phyloP scores from a whole-genome alignment of 2,113 vertebrate genomes.

The Speoplatyrhinus poulsoni region DNA sequence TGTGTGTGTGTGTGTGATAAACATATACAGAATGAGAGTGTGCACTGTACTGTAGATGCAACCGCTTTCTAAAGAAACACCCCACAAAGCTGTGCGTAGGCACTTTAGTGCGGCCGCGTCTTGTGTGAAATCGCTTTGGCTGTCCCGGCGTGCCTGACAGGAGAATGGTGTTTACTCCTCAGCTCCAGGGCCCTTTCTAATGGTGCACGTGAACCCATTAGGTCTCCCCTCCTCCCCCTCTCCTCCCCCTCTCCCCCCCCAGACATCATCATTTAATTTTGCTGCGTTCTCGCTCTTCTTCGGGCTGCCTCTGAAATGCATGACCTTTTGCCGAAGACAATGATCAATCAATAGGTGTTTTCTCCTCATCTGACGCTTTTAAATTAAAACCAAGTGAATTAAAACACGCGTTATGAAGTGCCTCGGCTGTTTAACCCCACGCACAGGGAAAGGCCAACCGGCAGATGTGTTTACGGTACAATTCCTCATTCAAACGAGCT shows the following conservation, averaged over 20 bases:
- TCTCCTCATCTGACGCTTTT: constrained; percentile 58
- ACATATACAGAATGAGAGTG: too few relatives aligned
- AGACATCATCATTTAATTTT: constrained; percentile 55
- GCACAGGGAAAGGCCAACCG: constrained; percentile 37
- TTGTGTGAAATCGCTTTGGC: too few relatives aligned
- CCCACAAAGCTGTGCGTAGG: too few relatives aligned
- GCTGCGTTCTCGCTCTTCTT: too few relatives aligned
- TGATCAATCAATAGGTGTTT: constrained; percentile 74
- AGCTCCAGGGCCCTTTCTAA: constrained; percentile 44
- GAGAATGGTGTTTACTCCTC: constrained; percentile 43
- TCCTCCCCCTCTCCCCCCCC: constrained; percentile 14
- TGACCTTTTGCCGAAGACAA: constrained; percentile 75
- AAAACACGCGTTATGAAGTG: constrained; percentile 57
- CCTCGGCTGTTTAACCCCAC: constrained; percentile 25
- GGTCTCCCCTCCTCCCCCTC: constrained; percentile 25
- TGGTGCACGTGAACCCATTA: constrained; percentile 49
- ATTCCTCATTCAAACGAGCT: background rate
- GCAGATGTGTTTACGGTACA: constrained; percentile 6
- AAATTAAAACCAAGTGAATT: constrained; percentile 70
- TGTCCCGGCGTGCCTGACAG: constrained; percentile 20
- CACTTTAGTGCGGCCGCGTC: too few relatives aligned
- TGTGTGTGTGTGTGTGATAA: too few relatives aligned
- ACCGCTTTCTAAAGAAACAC: too few relatives aligned
- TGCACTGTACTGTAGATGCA: too few relatives aligned
- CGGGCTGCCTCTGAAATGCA: constrained; percentile 42